Evolutionary conservation across 53 echinoderm and acorn worm species (phyloP).

Genomic region (Zoroaster sp.): DNA sequence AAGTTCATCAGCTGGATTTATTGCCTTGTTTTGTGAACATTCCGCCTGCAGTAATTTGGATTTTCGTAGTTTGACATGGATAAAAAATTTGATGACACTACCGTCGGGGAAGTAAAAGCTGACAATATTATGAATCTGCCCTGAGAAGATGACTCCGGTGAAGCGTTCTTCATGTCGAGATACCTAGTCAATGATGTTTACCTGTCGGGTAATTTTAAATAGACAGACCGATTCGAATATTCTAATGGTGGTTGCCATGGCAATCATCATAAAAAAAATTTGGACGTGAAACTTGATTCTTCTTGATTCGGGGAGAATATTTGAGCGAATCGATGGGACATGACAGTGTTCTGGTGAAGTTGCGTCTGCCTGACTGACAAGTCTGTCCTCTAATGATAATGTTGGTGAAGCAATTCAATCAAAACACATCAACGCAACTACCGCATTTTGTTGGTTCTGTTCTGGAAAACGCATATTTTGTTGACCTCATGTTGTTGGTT

Average conservation of each 20-base stretch:
- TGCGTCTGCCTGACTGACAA: not conserved
- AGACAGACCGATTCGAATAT: conserved; percentile 1
- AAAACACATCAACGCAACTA: not conserved
- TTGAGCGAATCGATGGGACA: not conserved
- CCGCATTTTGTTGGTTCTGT: not conserved
- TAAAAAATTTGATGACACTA: not conserved
- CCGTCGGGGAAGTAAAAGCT: too few species aligned
- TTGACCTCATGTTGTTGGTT: not conserved
- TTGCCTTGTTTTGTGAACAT: not conserved
- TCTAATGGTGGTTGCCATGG: conserved; percentile 27
- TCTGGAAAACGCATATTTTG: too few species aligned
- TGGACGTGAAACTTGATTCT: not conserved
- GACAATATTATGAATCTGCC: too few species aligned
- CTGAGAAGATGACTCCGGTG: too few species aligned
- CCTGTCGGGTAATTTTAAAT: not conserved
- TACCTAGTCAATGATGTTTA: not conserved
- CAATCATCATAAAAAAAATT: not conserved
- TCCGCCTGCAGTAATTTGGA: not conserved
- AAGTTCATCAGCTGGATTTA: not conserved
- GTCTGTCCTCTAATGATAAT: not conserved
- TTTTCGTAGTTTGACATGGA: not conserved
- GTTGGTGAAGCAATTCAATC: not conserved
- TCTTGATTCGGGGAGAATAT: not conserved
- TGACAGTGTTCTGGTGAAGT: not conserved
- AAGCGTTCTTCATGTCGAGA: too few species aligned